These are phyloP conservation scores for Harpagifer antarcticus DNA, from an alignment of 2,797 vertebrate species.

Conservation along the genomic window DNA sequence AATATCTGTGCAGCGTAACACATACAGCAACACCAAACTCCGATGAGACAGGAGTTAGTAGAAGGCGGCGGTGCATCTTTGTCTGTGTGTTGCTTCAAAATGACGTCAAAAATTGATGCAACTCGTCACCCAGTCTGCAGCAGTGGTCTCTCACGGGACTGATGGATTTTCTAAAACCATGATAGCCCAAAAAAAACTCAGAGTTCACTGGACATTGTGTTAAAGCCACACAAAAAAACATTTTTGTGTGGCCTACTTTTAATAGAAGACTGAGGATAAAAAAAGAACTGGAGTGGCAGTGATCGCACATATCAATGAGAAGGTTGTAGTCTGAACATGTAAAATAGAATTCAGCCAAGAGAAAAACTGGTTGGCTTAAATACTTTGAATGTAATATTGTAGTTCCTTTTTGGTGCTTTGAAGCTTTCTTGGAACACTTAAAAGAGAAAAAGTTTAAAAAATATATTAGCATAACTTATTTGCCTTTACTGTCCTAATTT, in stretches of 20 bases:
- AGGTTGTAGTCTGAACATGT: slow-evolving; percentile 71
- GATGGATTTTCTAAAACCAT: slow-evolving; percentile 61
- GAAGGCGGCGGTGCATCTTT: slow-evolving; percentile 8
- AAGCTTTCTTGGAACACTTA: slow-evolving; percentile 63
- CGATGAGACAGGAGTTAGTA: slow-evolving; percentile 86
- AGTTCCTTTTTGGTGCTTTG: slow-evolving; percentile 76
- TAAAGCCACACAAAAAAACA: slow-evolving; percentile 55
- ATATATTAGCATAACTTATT: slow-evolving; percentile 61
- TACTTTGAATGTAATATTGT: slow-evolving; percentile 83
- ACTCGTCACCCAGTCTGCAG: slow-evolving; percentile 59
- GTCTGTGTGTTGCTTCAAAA: slow-evolving; percentile 41
- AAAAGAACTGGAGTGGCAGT: slow-evolving; percentile 53
- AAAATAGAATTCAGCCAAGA: slow-evolving; percentile 73
- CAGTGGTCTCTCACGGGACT: slow-evolving; percentile 64
- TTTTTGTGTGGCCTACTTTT: slow-evolving; percentile 73
- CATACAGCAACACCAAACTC: slow-evolving; percentile 95
- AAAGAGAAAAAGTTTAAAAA: slow-evolving; percentile 47
- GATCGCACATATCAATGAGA: slow-evolving; percentile 75
- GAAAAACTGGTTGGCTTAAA: slow-evolving; percentile 63
- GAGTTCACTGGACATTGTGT: slow-evolving; percentile 65
- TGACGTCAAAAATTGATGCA: slow-evolving; percentile 64
- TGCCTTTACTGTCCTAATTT: slow-evolving; percentile 72
- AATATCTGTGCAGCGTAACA: slow-evolving; percentile 95
- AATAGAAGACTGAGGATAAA: slow-evolving; percentile 35
- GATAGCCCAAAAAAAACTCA: slow-evolving; percentile 61